These are phyloP conservation scores for Allolobophora icterica DNA, from an alignment of 2,888 invertebrate genomes.

Conservation along the genomic window DNA sequence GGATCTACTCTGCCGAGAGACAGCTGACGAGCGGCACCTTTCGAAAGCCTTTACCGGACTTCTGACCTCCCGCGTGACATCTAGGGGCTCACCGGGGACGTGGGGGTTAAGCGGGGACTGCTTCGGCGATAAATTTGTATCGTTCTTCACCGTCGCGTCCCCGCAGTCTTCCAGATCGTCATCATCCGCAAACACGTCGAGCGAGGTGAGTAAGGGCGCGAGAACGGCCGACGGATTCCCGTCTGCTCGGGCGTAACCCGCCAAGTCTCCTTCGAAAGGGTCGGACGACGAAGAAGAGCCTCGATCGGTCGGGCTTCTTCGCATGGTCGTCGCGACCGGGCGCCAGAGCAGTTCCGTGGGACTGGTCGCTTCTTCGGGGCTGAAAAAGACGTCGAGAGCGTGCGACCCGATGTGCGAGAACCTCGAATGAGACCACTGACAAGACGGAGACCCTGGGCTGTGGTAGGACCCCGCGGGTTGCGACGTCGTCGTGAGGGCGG, in stretches of 20 bases:
- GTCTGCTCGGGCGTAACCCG: neutral
- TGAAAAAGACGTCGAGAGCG: slow-evolving; percentile 50
- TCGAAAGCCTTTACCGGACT: neutral
- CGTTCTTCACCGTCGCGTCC: neutral
- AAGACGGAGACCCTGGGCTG: slow-evolving; percentile 49
- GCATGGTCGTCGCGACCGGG: slow-evolving; percentile 32
- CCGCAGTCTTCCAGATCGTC: neutral
- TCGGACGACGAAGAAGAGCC: neutral
- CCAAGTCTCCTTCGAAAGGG: neutral
- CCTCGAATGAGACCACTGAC: slow-evolving; percentile 44
- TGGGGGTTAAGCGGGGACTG: neutral
- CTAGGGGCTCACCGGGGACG: neutral
- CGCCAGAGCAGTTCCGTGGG: slow-evolving; percentile 37
- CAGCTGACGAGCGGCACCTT: neutral
- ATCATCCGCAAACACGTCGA: neutral
- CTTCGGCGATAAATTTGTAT: neutral
- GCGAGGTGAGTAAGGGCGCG: neutral
- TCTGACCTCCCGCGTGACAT: neutral
- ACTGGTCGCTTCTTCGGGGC: slow-evolving; percentile 48
- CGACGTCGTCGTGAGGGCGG: neutral
- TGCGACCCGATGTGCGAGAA: slow-evolving; percentile 51
- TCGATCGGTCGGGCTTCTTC: neutral
- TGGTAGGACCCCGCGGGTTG: neutral
- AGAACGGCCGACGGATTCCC: neutral
- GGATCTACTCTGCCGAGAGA: neutral